Evolutionary conservation across 1,140 invertebrate genomes (phyloP).

Genomic region (Calephelis nemesis): DNA sequence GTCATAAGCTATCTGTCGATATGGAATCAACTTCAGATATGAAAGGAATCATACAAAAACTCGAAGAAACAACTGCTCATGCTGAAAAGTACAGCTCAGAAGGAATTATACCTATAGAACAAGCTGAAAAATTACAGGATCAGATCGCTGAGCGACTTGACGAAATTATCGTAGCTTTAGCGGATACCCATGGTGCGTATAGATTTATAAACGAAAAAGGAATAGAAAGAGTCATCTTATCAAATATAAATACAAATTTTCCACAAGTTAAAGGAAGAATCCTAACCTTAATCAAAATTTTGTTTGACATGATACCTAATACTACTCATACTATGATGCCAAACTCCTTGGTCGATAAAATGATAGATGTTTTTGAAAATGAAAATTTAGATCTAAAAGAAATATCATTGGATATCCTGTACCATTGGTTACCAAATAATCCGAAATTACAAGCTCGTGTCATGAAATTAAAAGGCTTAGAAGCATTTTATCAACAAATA

Average conservation of each 20-base stretch:
- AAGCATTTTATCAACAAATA: constrained; percentile 59
- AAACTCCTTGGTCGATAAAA: constrained; percentile 42
- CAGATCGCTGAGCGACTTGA: constrained; percentile 36
- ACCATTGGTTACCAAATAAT: constrained; percentile 55
- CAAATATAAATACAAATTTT: constrained; percentile 36
- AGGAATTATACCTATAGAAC: constrained; percentile 32
- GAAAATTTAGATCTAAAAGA: constrained; percentile 53
- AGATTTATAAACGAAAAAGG: constrained; percentile 52
- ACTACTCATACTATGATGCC: constrained; percentile 46
- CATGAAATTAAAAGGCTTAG: constrained; percentile 58
- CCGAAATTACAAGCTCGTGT: constrained; percentile 54
- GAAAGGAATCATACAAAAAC: constrained; percentile 34
- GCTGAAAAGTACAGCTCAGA: constrained; percentile 34
- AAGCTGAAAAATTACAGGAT: constrained; percentile 36
- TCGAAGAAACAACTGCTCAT: constrained; percentile 30
- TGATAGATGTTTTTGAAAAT: constrained; percentile 60
- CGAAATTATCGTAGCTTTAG: constrained; percentile 35
- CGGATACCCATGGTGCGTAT: constrained; percentile 38
- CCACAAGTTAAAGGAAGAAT: constrained; percentile 35
- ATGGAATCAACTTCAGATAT: constrained; percentile 21
- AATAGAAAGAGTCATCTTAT: constrained; percentile 41
- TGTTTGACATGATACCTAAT: constrained; percentile 44
- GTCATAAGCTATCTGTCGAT: background rate
- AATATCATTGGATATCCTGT: constrained; percentile 48
- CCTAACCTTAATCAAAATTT: constrained; percentile 41